Conservation (phyloP, 2,888 invertebrate genomes). For the Eristalis intricaria region DNA sequence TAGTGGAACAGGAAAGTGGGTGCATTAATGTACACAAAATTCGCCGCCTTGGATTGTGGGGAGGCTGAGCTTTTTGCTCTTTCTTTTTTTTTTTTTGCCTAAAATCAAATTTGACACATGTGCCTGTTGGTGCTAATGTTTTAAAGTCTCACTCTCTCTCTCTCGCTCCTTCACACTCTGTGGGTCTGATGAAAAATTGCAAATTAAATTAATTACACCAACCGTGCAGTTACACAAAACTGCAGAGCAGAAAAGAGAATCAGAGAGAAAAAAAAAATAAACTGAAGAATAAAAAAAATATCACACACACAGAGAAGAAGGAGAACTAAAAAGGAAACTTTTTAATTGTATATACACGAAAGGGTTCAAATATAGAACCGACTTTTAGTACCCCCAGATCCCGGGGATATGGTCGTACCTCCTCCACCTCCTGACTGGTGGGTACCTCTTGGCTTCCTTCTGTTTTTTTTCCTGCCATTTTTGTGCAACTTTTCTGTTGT, state of each 20-base stretch:
- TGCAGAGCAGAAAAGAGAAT: constrained; percentile 30
- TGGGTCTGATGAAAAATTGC: constrained; percentile 57
- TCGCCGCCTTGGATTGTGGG: not conserved
- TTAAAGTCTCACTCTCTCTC: constrained; percentile 47
- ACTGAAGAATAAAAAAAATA: not conserved
- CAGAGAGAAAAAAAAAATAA: not conserved
- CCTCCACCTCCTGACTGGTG: not conserved
- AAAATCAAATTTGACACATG: constrained; percentile 72
- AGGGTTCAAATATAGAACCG: constrained; percentile 58
- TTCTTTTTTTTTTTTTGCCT: constrained; percentile 43
- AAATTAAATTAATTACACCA: constrained; percentile 71
- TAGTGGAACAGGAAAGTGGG: not conserved
- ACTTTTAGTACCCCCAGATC: not conserved
- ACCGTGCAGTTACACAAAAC: constrained; percentile 57
- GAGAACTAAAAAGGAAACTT: constrained; percentile 57
- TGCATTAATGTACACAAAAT: not conserved
- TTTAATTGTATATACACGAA: constrained; percentile 70
- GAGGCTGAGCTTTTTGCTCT: not conserved
- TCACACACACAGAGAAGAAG: not conserved
- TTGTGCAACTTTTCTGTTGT: constrained; percentile 15
- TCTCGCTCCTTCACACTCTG: not conserved
- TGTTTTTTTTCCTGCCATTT: not conserved
- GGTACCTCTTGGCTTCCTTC: not conserved
- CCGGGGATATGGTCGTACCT: not conserved
- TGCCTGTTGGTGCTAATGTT: constrained; percentile 68